Base-by-base conservation (phyloP, 2,888 invertebrate species). In the Leucozona laternaria region DNA sequence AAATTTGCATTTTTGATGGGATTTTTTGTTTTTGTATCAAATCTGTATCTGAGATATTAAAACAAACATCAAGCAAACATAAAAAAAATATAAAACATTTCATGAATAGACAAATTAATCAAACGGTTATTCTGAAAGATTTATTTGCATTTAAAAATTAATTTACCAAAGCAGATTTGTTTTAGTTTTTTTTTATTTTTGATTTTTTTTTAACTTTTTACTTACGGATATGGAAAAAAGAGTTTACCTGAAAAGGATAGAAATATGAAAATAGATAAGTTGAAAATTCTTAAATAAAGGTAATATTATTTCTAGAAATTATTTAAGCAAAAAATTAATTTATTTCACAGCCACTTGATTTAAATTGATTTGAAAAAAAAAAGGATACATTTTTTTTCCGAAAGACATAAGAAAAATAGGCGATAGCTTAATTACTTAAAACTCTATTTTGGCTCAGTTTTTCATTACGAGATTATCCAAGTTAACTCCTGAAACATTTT, bases 71-170 rank as follows among this genome's bases (percentile, higher is more conserved):
- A 57, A 80, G 72, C n/a, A n/a, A 55, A 80, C 55, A 72, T n/a
- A 85, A 55, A 22, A 57, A 57, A 40, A 48, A 73, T 55, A 86
- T 86, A 81, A 86, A 82, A 79, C 86, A 86, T 75, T 79, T 78
- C n/a, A n/a, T 71, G 86, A 79, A 75, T 71, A 73, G 71, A 25
- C 28, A 58, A 71, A 86, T 82, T 79, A 58, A 82, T 81, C 70
- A 86, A 86, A 79, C 71, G 57, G 71, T 82, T 75, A 0, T 80
- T 73, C 40, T 17, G 25, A 11, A 28, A 34, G 22, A 58, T 58
- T 79, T 22, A 79, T 86, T 86, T 71, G 81, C 50, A 79, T 75
- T 31, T 10, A 22, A 34, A 53, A 50, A 53, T 82, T 43, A 58
- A 66, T 37, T 66, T 22, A 53, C 50, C 53, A 60, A 55, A 76